Base-by-base conservation (phyloP, 2,113 vertebrate genomes). In the Gobiocypris rarus region DNA sequence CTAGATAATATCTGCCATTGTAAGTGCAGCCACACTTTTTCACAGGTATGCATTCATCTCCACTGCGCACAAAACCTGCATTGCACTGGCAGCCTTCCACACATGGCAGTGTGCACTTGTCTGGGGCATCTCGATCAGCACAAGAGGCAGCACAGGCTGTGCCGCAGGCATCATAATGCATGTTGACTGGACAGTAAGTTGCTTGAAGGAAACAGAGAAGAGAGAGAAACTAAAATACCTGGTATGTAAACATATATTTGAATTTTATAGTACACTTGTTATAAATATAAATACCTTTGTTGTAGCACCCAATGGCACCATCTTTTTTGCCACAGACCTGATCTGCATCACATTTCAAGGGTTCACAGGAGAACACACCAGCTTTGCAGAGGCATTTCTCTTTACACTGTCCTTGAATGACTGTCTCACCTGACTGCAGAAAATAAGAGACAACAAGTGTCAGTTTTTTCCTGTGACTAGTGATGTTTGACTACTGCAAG, bases 51-150 rank as follows among this genome's bases (percentile, higher is more conserved):
- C 92, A 93, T 19, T 77, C 81, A 15, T 81, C 84, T 14, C 78
- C 89, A 26, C 88, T 91, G 15, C 87, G 86, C 1, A 92, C 81
- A 54, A 85, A 92, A 17, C 92, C 93, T 0, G 80, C 28, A 26
- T 92, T 86, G 63, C 90, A 91, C 54, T 89, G 86, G 73, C 92
- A 93, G 43, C 85, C 86, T 15, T 92, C 88, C n/a, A 89, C 73
- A 83, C 93, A 94, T 22, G 31, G 14, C 15, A 38, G 50, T 11
- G 59, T 67, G 26, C 92, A 94, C 10, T 82, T 31, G 10, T 22
- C 4, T n/a, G 84, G 34, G 0, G 74, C 79, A 4, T 89, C 75
- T 19, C 83, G 86, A 31, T 85, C 24, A 0, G 78, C 59, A 63
- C 92, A 94, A 31, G 90, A 83, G 5, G 84, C 69, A 3, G 90